A percentile compares a stretch with the other conserved stretches of the same genome.
These are phyloP conservation scores for Sisor rabdophorus DNA, from an alignment of 2,113 vertebrate species.

Conservation along the genomic window DNA sequence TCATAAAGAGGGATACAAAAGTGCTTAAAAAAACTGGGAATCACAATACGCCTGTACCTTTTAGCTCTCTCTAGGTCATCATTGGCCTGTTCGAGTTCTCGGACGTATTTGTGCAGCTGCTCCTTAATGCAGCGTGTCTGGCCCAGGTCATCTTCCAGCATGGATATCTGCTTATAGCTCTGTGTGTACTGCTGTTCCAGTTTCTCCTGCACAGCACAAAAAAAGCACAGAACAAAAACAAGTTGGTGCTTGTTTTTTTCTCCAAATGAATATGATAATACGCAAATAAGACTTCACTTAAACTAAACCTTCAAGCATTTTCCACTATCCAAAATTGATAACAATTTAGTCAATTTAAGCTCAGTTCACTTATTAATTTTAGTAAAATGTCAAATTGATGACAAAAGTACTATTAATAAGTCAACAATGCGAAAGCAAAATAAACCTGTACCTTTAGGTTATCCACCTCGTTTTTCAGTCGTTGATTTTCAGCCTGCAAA, in stretches of 20 bases:
- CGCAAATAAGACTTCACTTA: too few species aligned
- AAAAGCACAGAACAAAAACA: slow-evolving; percentile 6
- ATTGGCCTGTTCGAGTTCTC: slow-evolving; percentile 96
- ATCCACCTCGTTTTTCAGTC: slow-evolving; percentile 86
- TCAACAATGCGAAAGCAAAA: not conserved
- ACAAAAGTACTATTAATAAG: not conserved
- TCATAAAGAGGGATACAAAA: not conserved
- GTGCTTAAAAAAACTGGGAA: not conserved
- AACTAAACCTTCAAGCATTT: too few species aligned
- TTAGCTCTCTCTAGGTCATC: slow-evolving; percentile 97
- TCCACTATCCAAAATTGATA: not conserved
- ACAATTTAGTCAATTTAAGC: not conserved
- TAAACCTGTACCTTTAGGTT: slow-evolving; percentile 80
- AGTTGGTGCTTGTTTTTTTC: too few species aligned
- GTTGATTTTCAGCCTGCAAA: slow-evolving; percentile 91
- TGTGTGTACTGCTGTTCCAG: slow-evolving; percentile 93
- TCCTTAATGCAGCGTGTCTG: slow-evolving; percentile 95
- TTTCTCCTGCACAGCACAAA: slow-evolving; percentile 77
- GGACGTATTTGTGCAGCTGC: slow-evolving; percentile 93
- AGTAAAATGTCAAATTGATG: not conserved
- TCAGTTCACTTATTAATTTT: not conserved
- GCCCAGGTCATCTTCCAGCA: slow-evolving; percentile 90
- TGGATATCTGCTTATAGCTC: slow-evolving; percentile 93
- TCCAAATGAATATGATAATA: too few species aligned
- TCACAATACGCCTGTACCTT: slow-evolving; percentile 66